Conservation (phyloP, 2,888 invertebrate species). For the Lordiphosa fenestrarum region DNA sequence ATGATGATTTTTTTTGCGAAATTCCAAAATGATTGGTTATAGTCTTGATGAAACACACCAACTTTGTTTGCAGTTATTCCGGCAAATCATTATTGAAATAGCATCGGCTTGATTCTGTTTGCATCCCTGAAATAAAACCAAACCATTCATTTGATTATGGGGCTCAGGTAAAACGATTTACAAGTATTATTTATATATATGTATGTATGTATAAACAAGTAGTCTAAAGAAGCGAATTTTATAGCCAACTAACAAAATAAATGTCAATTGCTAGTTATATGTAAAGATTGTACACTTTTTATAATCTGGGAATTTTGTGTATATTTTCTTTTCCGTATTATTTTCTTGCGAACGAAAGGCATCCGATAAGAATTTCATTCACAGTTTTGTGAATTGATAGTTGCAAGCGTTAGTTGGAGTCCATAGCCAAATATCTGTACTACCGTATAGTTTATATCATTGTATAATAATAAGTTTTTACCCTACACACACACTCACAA, state of each 20-base stretch:
- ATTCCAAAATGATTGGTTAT: no score
- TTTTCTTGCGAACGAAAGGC: no score
- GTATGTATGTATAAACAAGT: conserved; percentile 7
- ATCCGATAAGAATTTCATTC: no score
- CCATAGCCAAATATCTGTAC: not conserved
- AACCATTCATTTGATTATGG: conserved; percentile 29
- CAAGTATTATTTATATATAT: conserved; percentile 54
- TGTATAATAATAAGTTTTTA: not conserved
- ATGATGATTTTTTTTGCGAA: no score
- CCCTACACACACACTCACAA: not conserved
- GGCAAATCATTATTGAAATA: no score
- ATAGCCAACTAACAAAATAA: not conserved
- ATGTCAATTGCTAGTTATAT: not conserved
- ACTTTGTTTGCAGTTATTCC: no score
- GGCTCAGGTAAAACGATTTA: conserved; percentile 52
- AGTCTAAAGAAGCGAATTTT: not conserved
- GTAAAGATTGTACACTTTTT: conserved; percentile 1
- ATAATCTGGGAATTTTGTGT: not conserved
- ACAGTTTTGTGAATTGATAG: conserved; percentile 2
- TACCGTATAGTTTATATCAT: conserved; percentile 10
- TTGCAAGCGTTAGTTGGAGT: not conserved
- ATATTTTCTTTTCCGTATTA: no score
- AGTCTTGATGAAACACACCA: no score
- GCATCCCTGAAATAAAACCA: conserved; percentile 3
- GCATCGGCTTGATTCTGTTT: not conserved